Evolutionary conservation across 2,113 vertebrate genomes (phyloP), one percentile per base, ranked within the genome.

Genomic region (Fregata magnificens): DNA sequence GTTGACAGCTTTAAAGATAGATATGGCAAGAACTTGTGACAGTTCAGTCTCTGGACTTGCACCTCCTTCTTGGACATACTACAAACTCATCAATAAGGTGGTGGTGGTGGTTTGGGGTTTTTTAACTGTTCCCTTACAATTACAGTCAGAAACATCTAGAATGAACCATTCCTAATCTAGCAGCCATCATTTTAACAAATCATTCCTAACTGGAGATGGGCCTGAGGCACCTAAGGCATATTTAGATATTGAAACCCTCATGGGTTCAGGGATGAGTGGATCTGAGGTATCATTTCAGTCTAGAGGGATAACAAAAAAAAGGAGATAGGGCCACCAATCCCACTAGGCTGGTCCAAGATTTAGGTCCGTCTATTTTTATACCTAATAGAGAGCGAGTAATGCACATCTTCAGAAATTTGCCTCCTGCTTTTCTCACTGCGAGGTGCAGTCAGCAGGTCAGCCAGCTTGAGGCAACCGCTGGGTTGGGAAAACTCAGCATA

Each of bases 351-450:
- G 8, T 36, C 18, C 49, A 72, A 87, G 61, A 44, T 52, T 78
- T 32, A 69, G 16, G 26, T 6, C 11, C 8, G 65, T 32, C 80
- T 89, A 56, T 61, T 84, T 96, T 85, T 56, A 31, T 40, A 69
- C 10, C 34, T 82, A 79, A 42, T 8, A 38, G 44, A 42, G 9
- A 40, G 8, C 2, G 1, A 79, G 7, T 40, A 90, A 69, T 1
- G 3, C 18, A 52, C 11, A 65, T 13, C 31, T 58, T 52, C 45
- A 74, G 61, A 71, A 67, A 71, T 56, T 13, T 59, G 24, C 47
- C 55, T 82, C n/a, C 25, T 4, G 5, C 31, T 79, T 85, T 78
- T 65, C 55, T 65, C 0, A 0, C 62, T 53, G 52, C 0, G 0
- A 78, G 38, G 66, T 45, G 40, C 59, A 31, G 29, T 4, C 32